Evolutionary conservation across 2,797 vertebrate genomes (phyloP).

Genomic region (Pangasius djambal): DNA sequence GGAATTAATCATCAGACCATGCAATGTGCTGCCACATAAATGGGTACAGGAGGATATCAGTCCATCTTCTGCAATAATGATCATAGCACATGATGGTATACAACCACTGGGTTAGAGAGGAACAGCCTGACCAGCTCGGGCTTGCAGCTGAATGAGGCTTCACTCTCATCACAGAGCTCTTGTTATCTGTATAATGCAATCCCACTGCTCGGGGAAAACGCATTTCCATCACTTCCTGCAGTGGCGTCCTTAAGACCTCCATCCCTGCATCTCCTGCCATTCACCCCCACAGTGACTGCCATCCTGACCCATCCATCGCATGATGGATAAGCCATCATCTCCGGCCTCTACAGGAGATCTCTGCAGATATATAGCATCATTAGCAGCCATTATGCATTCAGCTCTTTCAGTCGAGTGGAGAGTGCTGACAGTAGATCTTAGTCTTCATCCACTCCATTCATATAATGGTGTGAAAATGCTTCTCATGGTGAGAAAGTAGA

Average conservation of each 20-base stretch:
- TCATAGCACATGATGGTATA: neutral
- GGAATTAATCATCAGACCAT: neutral
- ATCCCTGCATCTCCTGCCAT: slow-evolving; percentile 55
- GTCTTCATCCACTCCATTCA: neutral
- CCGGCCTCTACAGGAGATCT: slow-evolving; percentile 43
- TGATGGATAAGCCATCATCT: slow-evolving; percentile 50
- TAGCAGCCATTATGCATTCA: slow-evolving; percentile 54
- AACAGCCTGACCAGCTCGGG: slow-evolving; percentile 36
- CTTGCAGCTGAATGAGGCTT: slow-evolving; percentile 39
- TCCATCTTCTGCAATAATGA: neutral
- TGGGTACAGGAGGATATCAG: neutral
- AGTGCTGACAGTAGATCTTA: slow-evolving; percentile 30
- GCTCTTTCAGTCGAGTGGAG: slow-evolving; percentile 25
- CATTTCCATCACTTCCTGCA: slow-evolving; percentile 57
- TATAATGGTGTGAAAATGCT: slow-evolving; percentile 3
- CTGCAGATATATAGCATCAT: slow-evolving; percentile 52
- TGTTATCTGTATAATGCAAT: slow-evolving; percentile 48
- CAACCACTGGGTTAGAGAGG: neutral
- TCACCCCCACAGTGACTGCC: slow-evolving; percentile 20
- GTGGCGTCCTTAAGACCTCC: slow-evolving; percentile 57
- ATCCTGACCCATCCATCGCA: slow-evolving; percentile 33
- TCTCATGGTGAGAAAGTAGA: slow-evolving; percentile 1
- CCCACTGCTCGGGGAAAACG: slow-evolving; percentile 43
- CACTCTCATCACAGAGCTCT: slow-evolving; percentile 51
- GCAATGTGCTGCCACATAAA: neutral